phyloP scores from a whole-genome alignment of 2,797 vertebrate genomes.

The Crax fasciolata region DNA sequence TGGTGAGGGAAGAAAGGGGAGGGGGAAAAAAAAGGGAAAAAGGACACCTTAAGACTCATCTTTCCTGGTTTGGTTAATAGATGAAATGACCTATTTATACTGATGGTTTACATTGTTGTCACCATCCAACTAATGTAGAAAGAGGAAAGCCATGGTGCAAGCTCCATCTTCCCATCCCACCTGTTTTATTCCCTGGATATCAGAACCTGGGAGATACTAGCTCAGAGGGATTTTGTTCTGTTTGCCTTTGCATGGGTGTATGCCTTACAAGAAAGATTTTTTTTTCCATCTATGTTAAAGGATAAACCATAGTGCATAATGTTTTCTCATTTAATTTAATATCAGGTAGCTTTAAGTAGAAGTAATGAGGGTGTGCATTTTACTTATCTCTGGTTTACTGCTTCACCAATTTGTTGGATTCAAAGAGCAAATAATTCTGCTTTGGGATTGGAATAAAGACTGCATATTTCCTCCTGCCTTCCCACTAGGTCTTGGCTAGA shows the following conservation, averaged over 20 bases:
- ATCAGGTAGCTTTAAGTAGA: not conserved
- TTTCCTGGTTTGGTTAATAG: not conserved
- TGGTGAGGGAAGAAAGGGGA: rapidly evolving
- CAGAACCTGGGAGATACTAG: too few relatives aligned
- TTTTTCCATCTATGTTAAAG: not conserved
- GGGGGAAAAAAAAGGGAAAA: not conserved
- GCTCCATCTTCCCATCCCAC: not conserved
- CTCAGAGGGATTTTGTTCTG: not conserved
- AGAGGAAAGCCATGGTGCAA: not conserved
- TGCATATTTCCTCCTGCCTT: not conserved
- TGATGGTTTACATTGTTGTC: rapidly evolving
- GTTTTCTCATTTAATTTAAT: not conserved
- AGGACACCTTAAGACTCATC: not conserved
- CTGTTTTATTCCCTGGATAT: not conserved
- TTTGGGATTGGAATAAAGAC: not conserved
- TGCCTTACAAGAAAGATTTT: not conserved
- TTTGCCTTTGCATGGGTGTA: not conserved
- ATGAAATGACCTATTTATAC: not conserved
- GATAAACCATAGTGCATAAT: not conserved
- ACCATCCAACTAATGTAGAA: not conserved
- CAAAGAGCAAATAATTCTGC: not conserved
- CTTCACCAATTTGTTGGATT: not conserved
- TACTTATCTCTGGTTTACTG: not conserved
- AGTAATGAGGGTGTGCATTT: not conserved
- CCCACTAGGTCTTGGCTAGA: not conserved